A percentile compares a stretch with the other conserved stretches of the same genome.
Conservation (phyloP, 37 sponge, comb jelly and placozoan species). For the Bolinopsis microptera region DNA sequence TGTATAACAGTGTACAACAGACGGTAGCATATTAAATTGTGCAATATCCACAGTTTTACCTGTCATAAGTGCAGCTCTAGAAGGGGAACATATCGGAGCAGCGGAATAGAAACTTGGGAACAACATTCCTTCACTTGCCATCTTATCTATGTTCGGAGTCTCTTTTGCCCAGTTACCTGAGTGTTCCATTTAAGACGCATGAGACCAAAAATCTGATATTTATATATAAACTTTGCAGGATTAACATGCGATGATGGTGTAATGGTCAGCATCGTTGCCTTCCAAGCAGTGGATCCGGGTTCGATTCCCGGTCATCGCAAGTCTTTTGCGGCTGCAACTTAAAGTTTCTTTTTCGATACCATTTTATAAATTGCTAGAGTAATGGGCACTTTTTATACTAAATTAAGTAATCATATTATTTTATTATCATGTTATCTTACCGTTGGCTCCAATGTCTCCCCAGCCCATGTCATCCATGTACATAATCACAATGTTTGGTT, state of each 20-base stretch:
- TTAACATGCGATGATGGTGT: conserved; percentile 3
- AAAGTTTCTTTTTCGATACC: no score
- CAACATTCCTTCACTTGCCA: conserved; percentile 78
- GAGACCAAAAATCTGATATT: no score
- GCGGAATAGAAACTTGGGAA: conserved; percentile 85
- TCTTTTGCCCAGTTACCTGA: conserved; percentile 74
- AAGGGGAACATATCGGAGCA: conserved; percentile 86
- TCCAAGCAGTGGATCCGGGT: background rate
- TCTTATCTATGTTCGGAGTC: conserved; percentile 80
- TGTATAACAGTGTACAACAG: no score
- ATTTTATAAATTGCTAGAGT: no score
- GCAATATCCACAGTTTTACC: no score
- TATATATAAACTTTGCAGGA: background rate
- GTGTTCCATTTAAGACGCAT: no score
- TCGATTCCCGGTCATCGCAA: background rate
- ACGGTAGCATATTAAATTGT: no score
- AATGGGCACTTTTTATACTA: no score
- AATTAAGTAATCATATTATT: no score
- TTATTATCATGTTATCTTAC: conserved; percentile 13
- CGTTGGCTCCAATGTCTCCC: conserved; percentile 82
- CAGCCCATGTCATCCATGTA: conserved; percentile 92
- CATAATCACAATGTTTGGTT: conserved; percentile 79
- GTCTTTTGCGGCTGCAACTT: no score
- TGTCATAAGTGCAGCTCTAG: conserved; percentile 80
- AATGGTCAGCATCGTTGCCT: conserved; percentile 27